phyloP scores from a whole-genome alignment of 2,113 vertebrate species.

The Condylura cristata region DNA sequence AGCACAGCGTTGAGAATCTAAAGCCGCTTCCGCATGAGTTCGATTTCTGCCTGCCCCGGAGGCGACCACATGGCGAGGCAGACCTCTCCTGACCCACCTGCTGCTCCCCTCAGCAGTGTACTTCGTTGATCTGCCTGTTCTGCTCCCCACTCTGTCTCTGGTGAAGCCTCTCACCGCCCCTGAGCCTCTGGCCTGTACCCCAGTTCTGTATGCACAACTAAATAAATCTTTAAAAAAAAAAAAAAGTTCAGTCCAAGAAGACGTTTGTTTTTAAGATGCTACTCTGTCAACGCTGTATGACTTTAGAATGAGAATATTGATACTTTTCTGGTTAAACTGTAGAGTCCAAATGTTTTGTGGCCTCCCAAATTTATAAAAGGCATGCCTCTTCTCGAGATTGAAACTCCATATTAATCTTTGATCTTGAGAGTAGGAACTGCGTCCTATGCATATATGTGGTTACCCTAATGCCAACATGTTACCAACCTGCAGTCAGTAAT shows the following conservation, averaged over 20 bases:
- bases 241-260: neutral
- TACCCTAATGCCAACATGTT: fast-evolving
- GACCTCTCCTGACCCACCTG: no score
- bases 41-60: no score
- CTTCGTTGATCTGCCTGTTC: no score
- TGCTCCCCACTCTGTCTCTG: no score
- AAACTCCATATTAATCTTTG: neutral
- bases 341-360: conserved; percentile 10
- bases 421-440: neutral
- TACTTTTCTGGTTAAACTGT: conserved; percentile 45
- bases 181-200: no score
- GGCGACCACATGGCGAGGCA: no score
- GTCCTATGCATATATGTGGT: neutral
- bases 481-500: neutral
- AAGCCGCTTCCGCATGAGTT: no score
- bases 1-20: no score
- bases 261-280: neutral
- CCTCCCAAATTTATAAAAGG: neutral
- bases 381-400: neutral
- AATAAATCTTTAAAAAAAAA: no score
- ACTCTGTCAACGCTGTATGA: neutral
- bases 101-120: no score
- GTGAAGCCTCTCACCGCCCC: no score
- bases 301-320: conserved; percentile 22
- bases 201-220: no score